phyloP scores from a whole-genome alignment of 2,797 vertebrate species.

The Potorous gilbertii region DNA sequence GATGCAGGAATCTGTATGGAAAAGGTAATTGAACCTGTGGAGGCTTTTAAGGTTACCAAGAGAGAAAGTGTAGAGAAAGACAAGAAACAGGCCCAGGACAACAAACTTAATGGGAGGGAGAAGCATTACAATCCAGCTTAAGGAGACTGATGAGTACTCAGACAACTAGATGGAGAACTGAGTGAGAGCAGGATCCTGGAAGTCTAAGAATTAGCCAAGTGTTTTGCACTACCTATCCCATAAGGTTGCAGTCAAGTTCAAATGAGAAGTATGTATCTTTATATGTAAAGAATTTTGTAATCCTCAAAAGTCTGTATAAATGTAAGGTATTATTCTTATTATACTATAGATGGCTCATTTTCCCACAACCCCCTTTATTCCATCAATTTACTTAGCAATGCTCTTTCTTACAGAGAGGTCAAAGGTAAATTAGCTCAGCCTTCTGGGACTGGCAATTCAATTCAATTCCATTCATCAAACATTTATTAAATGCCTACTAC shows the following conservation, averaged over 20 bases:
- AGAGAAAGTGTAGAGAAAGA: not conserved
- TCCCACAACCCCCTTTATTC: not conserved
- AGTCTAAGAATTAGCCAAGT: not conserved
- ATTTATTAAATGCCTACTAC: not conserved
- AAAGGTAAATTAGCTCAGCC: not conserved
- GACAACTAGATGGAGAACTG: not conserved
- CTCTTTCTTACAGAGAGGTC: not conserved
- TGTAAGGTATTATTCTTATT: not conserved
- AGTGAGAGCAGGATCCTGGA: not conserved
- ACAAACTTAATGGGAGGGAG: not conserved
- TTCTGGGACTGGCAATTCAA: not conserved
- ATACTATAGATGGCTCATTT: not conserved
- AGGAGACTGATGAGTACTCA: not conserved
- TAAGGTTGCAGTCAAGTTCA: not conserved
- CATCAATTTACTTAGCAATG: not conserved
- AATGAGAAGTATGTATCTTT: not conserved
- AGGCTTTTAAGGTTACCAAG: not conserved
- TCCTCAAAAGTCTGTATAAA: not conserved
- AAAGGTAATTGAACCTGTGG: not conserved
- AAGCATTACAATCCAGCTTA: not conserved
- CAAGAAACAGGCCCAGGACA: not conserved
- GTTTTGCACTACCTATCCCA: not conserved
- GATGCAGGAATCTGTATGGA: not conserved
- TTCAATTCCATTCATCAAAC: not conserved
- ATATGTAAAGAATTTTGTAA: not conserved